Base-by-base conservation (phyloP, 2,113 vertebrate genomes). In the Phoenicopterus ruber region DNA sequence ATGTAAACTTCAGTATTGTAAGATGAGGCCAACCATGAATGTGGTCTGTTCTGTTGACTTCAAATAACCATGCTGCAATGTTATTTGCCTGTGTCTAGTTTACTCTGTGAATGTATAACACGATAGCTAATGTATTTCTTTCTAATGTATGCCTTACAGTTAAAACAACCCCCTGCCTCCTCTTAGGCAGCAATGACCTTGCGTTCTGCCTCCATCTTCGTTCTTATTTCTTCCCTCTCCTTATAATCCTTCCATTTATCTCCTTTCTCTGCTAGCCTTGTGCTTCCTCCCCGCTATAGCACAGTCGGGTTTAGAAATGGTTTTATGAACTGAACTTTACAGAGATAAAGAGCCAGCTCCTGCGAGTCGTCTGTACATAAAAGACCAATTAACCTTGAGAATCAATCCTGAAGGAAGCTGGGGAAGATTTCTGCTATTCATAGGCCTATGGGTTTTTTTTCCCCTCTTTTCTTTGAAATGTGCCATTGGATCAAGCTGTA, bases 311-410 rank as follows among this genome's bases (percentile, higher is more conserved):
- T 62, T 91, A 87, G 70, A 91, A 91, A 81, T 62, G 9, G 25
- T 62, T 93, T 90, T 70, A 49, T 90, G 85, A 82, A 63, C 31
- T 49, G 73, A 84, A 93, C 63, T 91, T 90, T 73, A 50, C 31
- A 62, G 86, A 77, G 86, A 79, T 79, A 83, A 92, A 93, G 77
- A 71, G 36, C 18, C 80, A 77, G 69, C 61, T 93, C 17, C 17
- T 80, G 62, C 46, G 82, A 94, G 70, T 79, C 54, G 24, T 90
- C 65, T 70, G 49, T 89, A 77, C 78, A 80, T 93, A 85, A 93
- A 95, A 96, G 93, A 61, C 65, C 83, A 87, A 92, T 96, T 95
- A 91, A 91, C 93, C 91, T 94, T 89, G 81, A 90, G 76, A 80
- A 81, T 83, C 63, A 57, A 11, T 71, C 72, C 85, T 88, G 82